phyloP scores from a whole-genome alignment of 2,113 vertebrate genomes.

The Xyrauchen texanus region DNA sequence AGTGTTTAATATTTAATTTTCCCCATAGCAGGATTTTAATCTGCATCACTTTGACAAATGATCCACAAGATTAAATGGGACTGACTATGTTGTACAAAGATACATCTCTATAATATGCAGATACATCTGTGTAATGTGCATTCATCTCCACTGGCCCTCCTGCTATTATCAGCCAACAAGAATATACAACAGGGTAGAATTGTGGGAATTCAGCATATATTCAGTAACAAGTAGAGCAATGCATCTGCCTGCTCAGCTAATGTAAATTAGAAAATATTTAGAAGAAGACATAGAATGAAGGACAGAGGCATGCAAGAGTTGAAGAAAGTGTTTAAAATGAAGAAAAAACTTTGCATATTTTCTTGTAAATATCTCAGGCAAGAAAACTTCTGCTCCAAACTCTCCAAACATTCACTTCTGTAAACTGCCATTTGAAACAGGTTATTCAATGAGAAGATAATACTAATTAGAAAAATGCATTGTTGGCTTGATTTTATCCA shows the following conservation, averaged over 20 bases:
- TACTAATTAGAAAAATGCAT: too few species aligned
- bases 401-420: too few species aligned
- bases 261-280: background rate
- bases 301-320: background rate
- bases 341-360: background rate
- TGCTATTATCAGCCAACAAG: constrained; percentile 33
- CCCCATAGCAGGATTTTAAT: constrained; percentile 18
- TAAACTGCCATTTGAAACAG: background rate
- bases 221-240: constrained; percentile 3
- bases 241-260: constrained; percentile 4
- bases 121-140: constrained; percentile 26
- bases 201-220: constrained; percentile 4
- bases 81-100: constrained; percentile 18
- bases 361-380: too few species aligned
- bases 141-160: constrained; percentile 23
- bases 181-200: background rate
- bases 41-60: constrained; percentile 46
- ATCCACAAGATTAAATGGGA: constrained; percentile 43
- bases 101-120: constrained; percentile 33
- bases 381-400: too few species aligned
- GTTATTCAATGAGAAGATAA: background rate
- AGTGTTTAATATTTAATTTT: constrained; percentile 48
- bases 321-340: background rate
- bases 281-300: background rate
- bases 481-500: background rate